Evolutionary conservation across 2,888 invertebrate species (phyloP).

Genomic region (Leptinotarsa peninsularis): DNA sequence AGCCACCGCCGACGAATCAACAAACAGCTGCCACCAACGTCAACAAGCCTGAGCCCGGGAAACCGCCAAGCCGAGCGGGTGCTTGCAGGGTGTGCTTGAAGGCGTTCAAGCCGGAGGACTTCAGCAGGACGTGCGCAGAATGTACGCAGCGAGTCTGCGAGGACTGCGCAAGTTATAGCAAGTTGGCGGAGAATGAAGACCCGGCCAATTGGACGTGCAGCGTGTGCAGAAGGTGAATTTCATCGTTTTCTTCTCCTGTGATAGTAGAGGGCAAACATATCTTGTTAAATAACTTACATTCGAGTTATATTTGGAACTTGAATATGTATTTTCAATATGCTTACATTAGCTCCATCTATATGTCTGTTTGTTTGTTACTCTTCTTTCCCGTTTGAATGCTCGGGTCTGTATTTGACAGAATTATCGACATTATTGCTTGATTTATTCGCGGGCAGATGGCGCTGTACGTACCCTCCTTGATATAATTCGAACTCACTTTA

Average conservation of each 20-base stretch:
- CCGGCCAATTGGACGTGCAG: constrained; percentile 91
- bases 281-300: no score
- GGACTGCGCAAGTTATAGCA: constrained; percentile 93
- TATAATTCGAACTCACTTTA: no score
- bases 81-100: constrained; percentile 88
- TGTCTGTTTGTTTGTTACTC: no score
- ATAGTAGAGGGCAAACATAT: no score
- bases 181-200: constrained; percentile 85
- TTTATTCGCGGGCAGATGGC: no score
- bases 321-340: no score
- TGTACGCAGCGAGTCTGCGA: constrained; percentile 91
- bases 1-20: constrained; percentile 65
- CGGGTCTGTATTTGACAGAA: no score
- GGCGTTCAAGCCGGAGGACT: constrained; percentile 89
- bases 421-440: no score
- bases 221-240: constrained; percentile 75
- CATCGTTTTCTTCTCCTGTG: background rate
- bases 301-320: no score
- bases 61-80: constrained; percentile 81
- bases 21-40: constrained; percentile 63
- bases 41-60: constrained; percentile 73
- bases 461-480: no score
- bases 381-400: no score
- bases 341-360: no score
- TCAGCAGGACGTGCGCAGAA: constrained; percentile 88